Base-by-base conservation (phyloP, 2,888 invertebrate species). In the Falcaria lacertinaria region DNA sequence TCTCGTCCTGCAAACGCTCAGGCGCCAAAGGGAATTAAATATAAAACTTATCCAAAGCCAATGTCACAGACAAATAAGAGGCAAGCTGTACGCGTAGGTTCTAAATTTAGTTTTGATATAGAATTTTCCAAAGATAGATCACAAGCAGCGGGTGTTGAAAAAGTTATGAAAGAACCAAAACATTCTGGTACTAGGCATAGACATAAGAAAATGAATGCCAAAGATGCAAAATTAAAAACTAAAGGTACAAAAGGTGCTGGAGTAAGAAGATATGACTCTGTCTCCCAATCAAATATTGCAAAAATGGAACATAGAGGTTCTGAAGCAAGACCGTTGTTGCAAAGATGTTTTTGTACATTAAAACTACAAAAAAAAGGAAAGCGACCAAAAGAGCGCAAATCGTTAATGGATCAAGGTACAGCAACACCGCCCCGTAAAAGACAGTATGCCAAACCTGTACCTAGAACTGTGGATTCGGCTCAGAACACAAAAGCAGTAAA, bases 291-390 rank as follows among this genome's bases (percentile, higher is more conserved):
- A 4, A 34, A 14, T 22, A 22, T 42, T 36, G 48, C 33, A 28
- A 44, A 57, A 39, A 50, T 57, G 38, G 47, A 45, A 48, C 44
- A 55, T 45, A 53, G 38, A 44, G 43, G 45, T 11, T 57, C 62
- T 4, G 47, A 35, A 35, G 52, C 47, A 15, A 47, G 47, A 15
- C 58, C 57, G 5, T 52, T 52, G 28, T 36, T 63, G 38, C 62
- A 66, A 50, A 54, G 71, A 47, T 72, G 77, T 60, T 74, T 70
- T 41, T 69, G 63, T 44, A 66, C 71, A 8, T 47, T 60, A 5
- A 65, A 65, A 39, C 53, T 71, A 22, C 58, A 60, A 34, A 64
- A 60, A 45, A 54, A 50, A 7, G 56, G 54, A 8, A 54, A 40
- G 33, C 49, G 50, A 8, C 47, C 50, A 43, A 45, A 45, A 44